Evolutionary conservation across 2,888 invertebrate genomes (phyloP).

Genomic region (Lasioglossum marginatum): DNA sequence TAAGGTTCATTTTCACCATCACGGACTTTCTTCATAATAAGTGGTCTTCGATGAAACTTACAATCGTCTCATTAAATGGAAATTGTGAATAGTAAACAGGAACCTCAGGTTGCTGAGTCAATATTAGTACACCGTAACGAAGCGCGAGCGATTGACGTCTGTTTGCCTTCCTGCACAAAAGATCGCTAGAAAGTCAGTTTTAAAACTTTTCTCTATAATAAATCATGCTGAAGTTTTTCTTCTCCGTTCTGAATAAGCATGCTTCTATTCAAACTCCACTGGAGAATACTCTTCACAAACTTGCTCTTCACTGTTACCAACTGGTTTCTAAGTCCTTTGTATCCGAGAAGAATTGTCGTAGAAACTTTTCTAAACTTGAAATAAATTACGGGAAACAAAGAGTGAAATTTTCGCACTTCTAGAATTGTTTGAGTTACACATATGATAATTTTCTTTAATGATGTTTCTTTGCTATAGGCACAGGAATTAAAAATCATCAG

Average conservation of each 20-base stretch:
- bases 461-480: slow-evolving; percentile 73
- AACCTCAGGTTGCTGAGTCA: background rate
- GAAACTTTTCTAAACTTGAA: background rate
- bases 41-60: background rate
- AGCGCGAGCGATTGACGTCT: slow-evolving; percentile 9
- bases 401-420: too few species aligned
- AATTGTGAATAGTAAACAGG: background rate
- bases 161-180: slow-evolving; percentile 13
- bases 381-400: too few species aligned
- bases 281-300: background rate
- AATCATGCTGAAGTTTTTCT: slow-evolving; percentile 42
- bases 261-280: background rate
- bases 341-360: background rate
- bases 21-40: background rate
- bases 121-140: slow-evolving; percentile 11
- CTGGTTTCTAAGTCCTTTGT: background rate
- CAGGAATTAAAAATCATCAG: slow-evolving; percentile 78
- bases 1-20: background rate
- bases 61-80: background rate
- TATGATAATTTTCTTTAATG: background rate
- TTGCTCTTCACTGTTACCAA: background rate
- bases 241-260: slow-evolving; percentile 1
- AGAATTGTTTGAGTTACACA: background rate
- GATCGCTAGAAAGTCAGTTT: slow-evolving; percentile 57
- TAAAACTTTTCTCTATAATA: slow-evolving; percentile 28